Percentiles rank a stretch among this genome's conserved stretches.
Evolutionary conservation across 2,888 invertebrate species (phyloP).

Genomic region (Dioctria linearis): DNA sequence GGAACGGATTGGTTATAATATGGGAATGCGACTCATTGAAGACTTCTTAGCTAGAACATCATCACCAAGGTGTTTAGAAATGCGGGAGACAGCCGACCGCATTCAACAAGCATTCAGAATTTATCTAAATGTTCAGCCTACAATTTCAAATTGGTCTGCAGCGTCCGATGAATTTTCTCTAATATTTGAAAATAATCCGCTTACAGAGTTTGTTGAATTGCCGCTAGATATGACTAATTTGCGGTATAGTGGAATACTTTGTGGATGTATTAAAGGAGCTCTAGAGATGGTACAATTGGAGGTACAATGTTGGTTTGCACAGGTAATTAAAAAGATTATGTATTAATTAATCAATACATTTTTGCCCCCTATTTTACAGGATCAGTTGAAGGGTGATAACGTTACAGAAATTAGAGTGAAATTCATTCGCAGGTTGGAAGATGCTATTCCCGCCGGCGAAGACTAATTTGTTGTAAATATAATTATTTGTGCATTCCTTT

Average conservation of each 20-base stretch:
- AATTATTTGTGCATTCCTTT: slow-evolving; percentile 34
- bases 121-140: slow-evolving; percentile 93
- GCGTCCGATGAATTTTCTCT: slow-evolving; percentile 97
- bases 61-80: slow-evolving; percentile 92
- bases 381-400: slow-evolving; percentile 94
- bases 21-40: slow-evolving; percentile 97
- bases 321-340: slow-evolving; percentile 70
- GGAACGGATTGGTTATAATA: slow-evolving; percentile 97
- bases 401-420: slow-evolving; percentile 95
- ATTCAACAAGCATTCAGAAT: slow-evolving; percentile 85
- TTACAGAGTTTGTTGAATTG: slow-evolving; percentile 97
- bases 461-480: slow-evolving; percentile 76
- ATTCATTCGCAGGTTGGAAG: slow-evolving; percentile 95
- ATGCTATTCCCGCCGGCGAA: slow-evolving; percentile 98
- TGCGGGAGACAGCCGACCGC: slow-evolving; percentile 97
- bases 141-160: slow-evolving; percentile 94
- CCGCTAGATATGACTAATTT: slow-evolving; percentile 87
- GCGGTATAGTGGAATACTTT: slow-evolving; percentile 93
- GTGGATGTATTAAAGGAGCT: slow-evolving; percentile 93
- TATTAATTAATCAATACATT: not conserved
- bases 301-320: slow-evolving; percentile 93
- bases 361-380: slow-evolving; percentile 74
- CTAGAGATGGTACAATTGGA: slow-evolving; percentile 99
- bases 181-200: slow-evolving; percentile 93
- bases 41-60: slow-evolving; percentile 95